Evolutionary conservation across 1,140 invertebrate genomes (phyloP).

Genomic region (Cephus cinctus): DNA sequence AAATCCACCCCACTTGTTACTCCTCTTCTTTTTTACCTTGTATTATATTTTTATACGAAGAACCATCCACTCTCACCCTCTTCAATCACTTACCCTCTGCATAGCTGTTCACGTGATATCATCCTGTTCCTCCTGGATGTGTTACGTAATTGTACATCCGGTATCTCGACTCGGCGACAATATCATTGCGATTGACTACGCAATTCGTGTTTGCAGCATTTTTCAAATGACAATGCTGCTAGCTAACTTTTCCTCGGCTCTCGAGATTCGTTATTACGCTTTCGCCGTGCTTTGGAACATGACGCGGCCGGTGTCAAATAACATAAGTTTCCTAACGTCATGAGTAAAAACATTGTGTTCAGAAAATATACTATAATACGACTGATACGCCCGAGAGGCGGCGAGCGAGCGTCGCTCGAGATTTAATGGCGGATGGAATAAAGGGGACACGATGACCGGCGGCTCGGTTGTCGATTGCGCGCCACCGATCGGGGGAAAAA

Average conservation of each 20-base stretch:
- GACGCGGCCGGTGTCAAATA: constrained; percentile 47
- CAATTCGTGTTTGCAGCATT: background rate
- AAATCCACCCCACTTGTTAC: too few species aligned
- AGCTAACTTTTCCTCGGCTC: background rate
- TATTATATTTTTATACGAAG: too few species aligned
- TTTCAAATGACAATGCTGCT: background rate
- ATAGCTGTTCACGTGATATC: too few species aligned
- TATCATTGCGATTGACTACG: too few species aligned
- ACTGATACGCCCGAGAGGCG: constrained; percentile 51
- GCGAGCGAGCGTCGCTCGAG: constrained; percentile 43
- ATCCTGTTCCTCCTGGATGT: constrained; percentile 12
- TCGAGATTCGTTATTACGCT: background rate
- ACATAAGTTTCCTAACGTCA: constrained; percentile 57
- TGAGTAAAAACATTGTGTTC: constrained; percentile 58
- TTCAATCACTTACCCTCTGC: too few species aligned
- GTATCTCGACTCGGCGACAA: too few species aligned
- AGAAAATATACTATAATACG: constrained; percentile 57
- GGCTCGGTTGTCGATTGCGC: constrained; percentile 45
- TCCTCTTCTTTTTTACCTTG: too few species aligned
- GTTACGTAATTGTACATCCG: constrained; percentile 1
- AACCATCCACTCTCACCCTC: too few species aligned
- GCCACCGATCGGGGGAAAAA: constrained; percentile 44
- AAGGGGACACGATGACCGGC: constrained; percentile 17
- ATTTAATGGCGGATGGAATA: constrained; percentile 25
- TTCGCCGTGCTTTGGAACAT: constrained; percentile 34